Base-by-base conservation (phyloP, 2,113 vertebrate species). In the Riparia riparia region DNA sequence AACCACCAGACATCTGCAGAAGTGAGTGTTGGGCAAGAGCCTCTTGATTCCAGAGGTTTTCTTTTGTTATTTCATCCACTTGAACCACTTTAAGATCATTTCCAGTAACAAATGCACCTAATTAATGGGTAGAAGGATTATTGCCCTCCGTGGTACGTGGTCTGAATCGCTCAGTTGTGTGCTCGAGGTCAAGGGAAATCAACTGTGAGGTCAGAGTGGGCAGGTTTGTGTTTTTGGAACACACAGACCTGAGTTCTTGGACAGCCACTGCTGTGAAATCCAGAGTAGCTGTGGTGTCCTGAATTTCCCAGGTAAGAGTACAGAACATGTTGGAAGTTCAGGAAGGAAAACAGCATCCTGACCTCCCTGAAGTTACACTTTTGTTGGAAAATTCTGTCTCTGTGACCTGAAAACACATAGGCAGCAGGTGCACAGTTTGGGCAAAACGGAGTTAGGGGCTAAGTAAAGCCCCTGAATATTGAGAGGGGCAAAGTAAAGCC, bases 21-120 rank as follows among this genome's bases (percentile, higher is more conserved):
- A 79, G 37, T 2, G 58, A 84, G 78, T 41, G 11, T 7, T 82
- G 74, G 61, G 68, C 73, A 34, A 84, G 49, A 1, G 6, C 26
- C 45, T 89, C 41, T 50, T 47, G 25, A 65, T 92, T 94, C 85
- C 84, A 65, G 81, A 82, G 70, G 34, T 65, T 81, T 93, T 73
- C 57, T 86, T 79, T 83, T 71, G 50, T 64, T 73, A 45, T 85
- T 96, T 68, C 68, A 51, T 82, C 51, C 58, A 25, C 54, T 90
- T 47, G 74, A 80, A 82, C 61, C 26, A 17, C 64, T 81, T 84
- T 8, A 15, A 29, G 25, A 18, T 79, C 56, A 71, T 64, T 56
- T 93, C 81, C 71, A 78, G 80, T 93, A 86, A 95, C 73, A 91
- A 93, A 91, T n/a, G 28, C 49, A 56, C 34, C 65, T 78, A 83